phyloP scores from a whole-genome alignment of 2,113 vertebrate genomes.

The Butastur rufipennis region DNA sequence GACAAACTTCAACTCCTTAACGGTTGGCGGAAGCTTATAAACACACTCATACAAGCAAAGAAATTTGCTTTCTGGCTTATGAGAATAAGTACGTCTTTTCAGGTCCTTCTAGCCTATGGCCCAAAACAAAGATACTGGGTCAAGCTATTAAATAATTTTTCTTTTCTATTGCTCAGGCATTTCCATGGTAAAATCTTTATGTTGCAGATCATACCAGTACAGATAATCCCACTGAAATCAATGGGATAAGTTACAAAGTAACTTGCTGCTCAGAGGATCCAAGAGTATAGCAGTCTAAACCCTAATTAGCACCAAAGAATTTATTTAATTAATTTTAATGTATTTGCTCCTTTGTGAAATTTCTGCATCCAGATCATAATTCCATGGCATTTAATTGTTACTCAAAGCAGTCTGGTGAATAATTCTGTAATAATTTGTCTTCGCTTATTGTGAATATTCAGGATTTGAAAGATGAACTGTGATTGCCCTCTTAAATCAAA shows the following conservation, averaged over 20 bases:
- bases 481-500: slow-evolving; percentile 32
- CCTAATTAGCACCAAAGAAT: not conserved
- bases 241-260: not conserved
- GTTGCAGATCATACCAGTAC: not conserved
- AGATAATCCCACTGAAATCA: not conserved
- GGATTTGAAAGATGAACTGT: slow-evolving; percentile 6
- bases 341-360: not conserved
- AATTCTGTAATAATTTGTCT: slow-evolving; percentile 44
- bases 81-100: not conserved
- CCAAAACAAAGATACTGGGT: not conserved
- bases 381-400: not conserved
- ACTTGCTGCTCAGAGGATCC: not conserved
- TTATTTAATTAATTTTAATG: not conserved
- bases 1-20: not conserved
- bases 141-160: not conserved
- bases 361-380: not conserved
- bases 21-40: not conserved
- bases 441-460: slow-evolving; percentile 31
- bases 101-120: not conserved
- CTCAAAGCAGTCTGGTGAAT: slow-evolving; percentile 30
- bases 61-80: not conserved
- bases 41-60: not conserved
- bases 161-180: not conserved
- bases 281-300: not conserved
- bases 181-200: not conserved